phyloP scores from a whole-genome alignment of 2,888 invertebrate genomes.

The Oeneis ivallda region DNA sequence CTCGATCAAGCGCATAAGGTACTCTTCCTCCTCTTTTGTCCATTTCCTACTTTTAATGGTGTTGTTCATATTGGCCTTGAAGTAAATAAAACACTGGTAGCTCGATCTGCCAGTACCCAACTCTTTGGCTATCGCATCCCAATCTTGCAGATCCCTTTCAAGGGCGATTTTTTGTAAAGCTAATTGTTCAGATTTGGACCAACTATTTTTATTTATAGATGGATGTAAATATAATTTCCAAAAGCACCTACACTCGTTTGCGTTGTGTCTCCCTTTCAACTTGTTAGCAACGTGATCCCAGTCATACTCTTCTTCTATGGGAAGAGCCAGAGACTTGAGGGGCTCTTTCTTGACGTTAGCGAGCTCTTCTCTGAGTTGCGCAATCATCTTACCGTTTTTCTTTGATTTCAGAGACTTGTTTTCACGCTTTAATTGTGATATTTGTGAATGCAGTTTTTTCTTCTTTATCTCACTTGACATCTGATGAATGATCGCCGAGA shows the following conservation, averaged over 20 bases:
- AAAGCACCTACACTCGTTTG: constrained; percentile 84
- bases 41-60: constrained; percentile 75
- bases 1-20: constrained; percentile 83
- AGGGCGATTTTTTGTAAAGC: constrained; percentile 54
- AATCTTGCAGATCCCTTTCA: constrained; percentile 79
- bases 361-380: constrained; percentile 45
- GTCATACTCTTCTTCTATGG: constrained; percentile 75
- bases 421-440: constrained; percentile 48
- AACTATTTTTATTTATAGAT: constrained; percentile 78
- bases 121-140: constrained; percentile 83
- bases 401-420: constrained; percentile 34
- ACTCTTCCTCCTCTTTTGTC: constrained; percentile 85
- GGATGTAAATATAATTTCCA: constrained; percentile 89
- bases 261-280: constrained; percentile 80
- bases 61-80: constrained; percentile 74
- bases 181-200: constrained; percentile 59
- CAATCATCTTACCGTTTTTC: constrained; percentile 42
- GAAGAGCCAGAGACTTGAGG: constrained; percentile 57
- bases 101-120: constrained; percentile 83
- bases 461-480: constrained; percentile 51
- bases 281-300: constrained; percentile 80
- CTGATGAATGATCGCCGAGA: constrained; percentile 75
- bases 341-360: constrained; percentile 46
- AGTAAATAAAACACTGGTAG: constrained; percentile 87
- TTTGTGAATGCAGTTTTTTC: constrained; percentile 48